Evolutionary conservation across 2,888 invertebrate species (phyloP), one percentile per base, ranked within the genome.

Genomic region (Rambutsinella grinnellia): DNA sequence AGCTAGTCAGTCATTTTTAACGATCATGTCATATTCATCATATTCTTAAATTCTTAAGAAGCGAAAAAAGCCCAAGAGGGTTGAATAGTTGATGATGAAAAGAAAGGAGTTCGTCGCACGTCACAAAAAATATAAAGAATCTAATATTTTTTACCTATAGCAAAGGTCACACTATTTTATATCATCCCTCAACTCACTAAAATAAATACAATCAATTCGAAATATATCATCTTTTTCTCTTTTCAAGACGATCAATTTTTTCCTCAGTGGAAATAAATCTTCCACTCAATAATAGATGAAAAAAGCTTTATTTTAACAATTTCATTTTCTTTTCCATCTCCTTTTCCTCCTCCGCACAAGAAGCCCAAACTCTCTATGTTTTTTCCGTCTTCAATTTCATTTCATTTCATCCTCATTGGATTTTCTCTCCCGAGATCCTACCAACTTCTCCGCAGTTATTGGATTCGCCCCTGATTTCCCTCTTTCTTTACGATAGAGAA

Each of bases 281-380:
- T 19, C 27, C 66, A 67, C 68, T 70, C 68, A 66, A 78, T 71
- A 77, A 62, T 71, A 72, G 62, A 68, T 66, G 57, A n/a, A n/a
- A 77, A 69, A 62, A 77, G 77, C 72, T 71, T 77, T 77, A 74
- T 68, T 78, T 78, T 69, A 78, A 72, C 68, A 78, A 72, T 72
- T 78, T 78, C 72, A 78, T 78, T 70, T 70, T 46, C 17, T 61
- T 67, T 36, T 36, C 36, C 13, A 36, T 17, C 24, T 46, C 63
- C 67, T 54, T n/a, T 54, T 49, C 56, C 76, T 66, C 65, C 58
- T 53, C 66, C 61, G 60, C 63, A 24, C 65, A 58, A 19, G 21
- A 2, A 19, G 53, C 17, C 13, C 63, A n/a, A n/a, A n/a, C 28
- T 68, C 75, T 58, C 54, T 65, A 66, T 74, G 58, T 75, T 75